Percentiles rank a stretch among this genome's conserved stretches.
These are phyloP conservation scores for Cephus runcator DNA, from an alignment of 2,888 invertebrate genomes.

Conservation along the genomic window DNA sequence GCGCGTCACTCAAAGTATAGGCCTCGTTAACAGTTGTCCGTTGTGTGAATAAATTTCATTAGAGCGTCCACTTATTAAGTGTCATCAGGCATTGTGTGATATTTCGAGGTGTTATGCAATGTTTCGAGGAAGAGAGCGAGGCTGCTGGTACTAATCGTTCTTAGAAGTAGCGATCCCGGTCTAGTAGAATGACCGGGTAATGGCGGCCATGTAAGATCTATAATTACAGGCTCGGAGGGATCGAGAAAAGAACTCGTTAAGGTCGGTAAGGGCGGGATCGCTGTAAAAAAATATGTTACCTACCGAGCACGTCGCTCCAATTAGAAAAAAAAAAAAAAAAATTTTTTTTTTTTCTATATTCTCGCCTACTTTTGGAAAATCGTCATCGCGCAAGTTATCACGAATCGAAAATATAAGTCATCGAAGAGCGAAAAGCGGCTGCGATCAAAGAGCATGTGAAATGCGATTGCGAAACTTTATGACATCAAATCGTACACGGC, in stretches of 20 bases:
- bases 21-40: conserved; percentile 6
- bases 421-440: not conserved
- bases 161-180: not conserved
- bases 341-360: not conserved
- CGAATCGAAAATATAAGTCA: not conserved
- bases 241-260: conserved; percentile 1
- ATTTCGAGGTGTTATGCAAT: conserved; percentile 13
- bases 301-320: not conserved
- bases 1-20: conserved; percentile 1
- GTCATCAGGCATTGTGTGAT: conserved; percentile 13
- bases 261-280: not conserved
- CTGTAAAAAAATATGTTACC: not conserved
- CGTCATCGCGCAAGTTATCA: not conserved
- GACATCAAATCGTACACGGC: not conserved
- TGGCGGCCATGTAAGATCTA: not conserved
- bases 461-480: not conserved
- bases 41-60: conserved; percentile 18
- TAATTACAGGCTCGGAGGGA: conserved; percentile 1
- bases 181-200: not conserved
- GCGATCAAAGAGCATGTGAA: not conserved
- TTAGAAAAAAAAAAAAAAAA: not conserved
- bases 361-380: not conserved
- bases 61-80: conserved; percentile 14
- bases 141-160: conserved; percentile 4
- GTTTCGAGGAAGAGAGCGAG: conserved; percentile 4